These are phyloP conservation scores for Astropecten irregularis DNA, from an alignment of 53 echinoderm and acorn worm genomes.

Conservation along the genomic window DNA sequence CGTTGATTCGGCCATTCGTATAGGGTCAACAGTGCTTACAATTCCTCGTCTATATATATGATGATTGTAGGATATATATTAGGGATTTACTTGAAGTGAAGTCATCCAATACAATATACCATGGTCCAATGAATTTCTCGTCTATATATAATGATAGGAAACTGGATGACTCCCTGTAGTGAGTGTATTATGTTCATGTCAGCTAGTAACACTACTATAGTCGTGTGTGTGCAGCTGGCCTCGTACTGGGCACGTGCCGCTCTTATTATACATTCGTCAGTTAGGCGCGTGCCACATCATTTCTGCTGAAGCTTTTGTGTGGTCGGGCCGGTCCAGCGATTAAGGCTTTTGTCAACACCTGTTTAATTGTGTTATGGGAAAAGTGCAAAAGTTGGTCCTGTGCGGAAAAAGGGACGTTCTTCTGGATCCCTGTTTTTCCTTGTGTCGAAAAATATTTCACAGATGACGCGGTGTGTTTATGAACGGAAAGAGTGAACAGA, in stretches of 20 bases:
- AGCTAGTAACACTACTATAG: no score
- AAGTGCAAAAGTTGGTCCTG: neutral
- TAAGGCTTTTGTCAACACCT: slow-evolving; percentile 22
- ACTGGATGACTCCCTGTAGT: neutral
- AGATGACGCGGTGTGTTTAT: no score
- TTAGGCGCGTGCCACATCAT: slow-evolving; percentile 19
- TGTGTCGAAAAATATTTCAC: no score
- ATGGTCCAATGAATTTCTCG: neutral
- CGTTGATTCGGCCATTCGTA: no score
- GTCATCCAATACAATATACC: neutral
- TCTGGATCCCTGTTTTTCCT: no score
- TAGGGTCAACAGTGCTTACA: no score
- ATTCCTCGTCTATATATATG: no score
- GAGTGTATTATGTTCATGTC: neutral
- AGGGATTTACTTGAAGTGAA: neutral
- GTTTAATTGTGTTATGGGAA: neutral
- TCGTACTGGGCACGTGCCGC: slow-evolving; percentile 5
- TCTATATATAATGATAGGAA: neutral
- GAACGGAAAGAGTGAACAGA: no score
- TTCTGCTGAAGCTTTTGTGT: neutral
- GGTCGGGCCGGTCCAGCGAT: neutral
- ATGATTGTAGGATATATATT: no score
- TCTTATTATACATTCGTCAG: slow-evolving; percentile 23
- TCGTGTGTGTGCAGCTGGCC: slow-evolving; percentile 40
- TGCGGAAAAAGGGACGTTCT: neutral